Base-by-base conservation (phyloP, 2,888 invertebrate species). In the Diarsia mendica region DNA sequence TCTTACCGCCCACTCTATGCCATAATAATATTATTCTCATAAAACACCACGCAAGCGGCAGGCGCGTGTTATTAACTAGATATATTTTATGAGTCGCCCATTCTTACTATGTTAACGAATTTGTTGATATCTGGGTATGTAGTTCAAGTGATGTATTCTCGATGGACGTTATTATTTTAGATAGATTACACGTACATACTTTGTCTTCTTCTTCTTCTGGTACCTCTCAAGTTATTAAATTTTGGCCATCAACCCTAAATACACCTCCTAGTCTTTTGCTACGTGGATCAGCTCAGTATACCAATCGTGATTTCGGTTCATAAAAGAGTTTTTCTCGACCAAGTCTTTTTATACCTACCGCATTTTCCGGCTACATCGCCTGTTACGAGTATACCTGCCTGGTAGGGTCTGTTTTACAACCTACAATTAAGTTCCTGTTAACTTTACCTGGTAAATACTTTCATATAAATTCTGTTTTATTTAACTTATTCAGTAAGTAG, bases 71-170 rank as follows among this genome's bases (percentile, higher is more conserved):
- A 69, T 68, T 71, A 80, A 51, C 55, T n/a, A 67, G 66, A 74
- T 74, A 80, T 76, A 68, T 72, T 80, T 80, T 80, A 80, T 68
- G 80, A 73, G 63, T 48, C 61, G 4, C 3, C 55, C n/a, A 67
- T 79, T 67, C 20, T 8, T 13, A 46, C 53, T 61, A 55, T 69
- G 3, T 55, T 74, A 33, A 60, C 23, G 44, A 23, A 61, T 61
- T 66, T 77, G 20, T 66, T 58, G 23, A 53, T 60, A 48, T 64
- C 55, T 58, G 18, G 44, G 18, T 65, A 15, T 61, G 33, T 13
- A 23, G n/a, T 28, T n/a, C 15, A 48, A 58, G n/a, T 13, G 28
- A n/a, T 60, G 11, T 39, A 20, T 23, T 15, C 20, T 46, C 5
- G 5, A 6, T 3, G 6, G 5, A n/a, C 10, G 11, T 33, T 72